Evolutionary conservation across 2,888 invertebrate genomes (phyloP), one percentile per base, ranked within the genome.

Genomic region (Ceraclea dissimilis): DNA sequence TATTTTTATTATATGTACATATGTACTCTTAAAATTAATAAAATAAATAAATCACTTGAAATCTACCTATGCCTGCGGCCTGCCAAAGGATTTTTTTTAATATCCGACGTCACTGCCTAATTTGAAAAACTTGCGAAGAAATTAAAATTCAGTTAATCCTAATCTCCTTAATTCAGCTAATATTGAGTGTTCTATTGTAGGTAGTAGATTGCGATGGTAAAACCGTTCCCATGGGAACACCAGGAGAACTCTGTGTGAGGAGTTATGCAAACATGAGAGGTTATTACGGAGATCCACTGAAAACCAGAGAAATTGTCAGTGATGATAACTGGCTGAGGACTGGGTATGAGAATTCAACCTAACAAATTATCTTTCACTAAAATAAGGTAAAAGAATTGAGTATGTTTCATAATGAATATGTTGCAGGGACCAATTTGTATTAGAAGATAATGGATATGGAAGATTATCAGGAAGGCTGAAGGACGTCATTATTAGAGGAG

Each of bases 401-500:
- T n/a, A n/a, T n/a, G n/a, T n/a, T n/a, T n/a, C n/a, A 39, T 43
- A 43, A 43, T 8, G 13, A 8, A 13, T 19, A 46, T 18, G 5
- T 54, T 54, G 20, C 66, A 83, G 83, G 1, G 86, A 88, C 68
- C 78, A 83, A 63, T 85, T 84, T 59, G 64, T 84, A 1, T 71
- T 91, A 56, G 71, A 78, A 50, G 77, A 80, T 59, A 75, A 84
- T 62, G 88, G 88, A 1, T 87, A 86, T 66, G 84, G 82, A 0
- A 70, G 72, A 63, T 79, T 90, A 59, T 80, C 86, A 18, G 90
- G 89, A 0, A 75, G 89, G 51, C 66, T 84, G 13, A 89, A 89
- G 67, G 89, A 90, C 63, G 80, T 90, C 79, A 80, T 90, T 47
- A 88, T 88, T 54, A 73, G 89, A 48, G 89, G 89, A 2, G 90